Base-by-base conservation (phyloP, 2,113 vertebrate species). In the Microtus richardsoni region DNA sequence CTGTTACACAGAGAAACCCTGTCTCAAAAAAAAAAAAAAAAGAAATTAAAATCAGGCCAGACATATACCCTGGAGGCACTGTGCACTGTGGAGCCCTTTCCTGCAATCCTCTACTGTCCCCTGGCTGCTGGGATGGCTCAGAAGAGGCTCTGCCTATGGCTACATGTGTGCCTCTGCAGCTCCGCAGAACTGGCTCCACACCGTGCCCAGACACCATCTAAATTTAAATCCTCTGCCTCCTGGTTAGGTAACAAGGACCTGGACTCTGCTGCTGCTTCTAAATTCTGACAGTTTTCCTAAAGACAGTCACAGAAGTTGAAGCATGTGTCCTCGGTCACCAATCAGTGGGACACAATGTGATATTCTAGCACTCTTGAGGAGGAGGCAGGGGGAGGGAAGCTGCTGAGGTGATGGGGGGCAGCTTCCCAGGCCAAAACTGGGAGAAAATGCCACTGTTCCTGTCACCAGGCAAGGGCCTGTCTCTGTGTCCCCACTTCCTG, bases 121-220 rank as follows among this genome's bases (percentile, higher is more conserved):
- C 88, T 66, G 74, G 58, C 74, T 49, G 21, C 17, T 28, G 78
- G 54, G 26, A 19, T 30, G n/a, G 60, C 36, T 58, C 77, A 41
- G 10, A 2, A 14, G 70, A n/a, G 8, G 12, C 1, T 6, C 0
- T 47, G 33, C 33, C 52, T 4, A 4, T 16, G 6, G 24, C 54
- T 58, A 33, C 47, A 41, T 0, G 0, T 60, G 66, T 14, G 2
- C n/a, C 58, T 2, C 17, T 33, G 33, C 89, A 52, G 74, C 36
- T 60, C 68, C n/a, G 3, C 6, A 19, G 49, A 73, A 36, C 36
- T 28, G 73, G 66, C 44, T 87, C 44, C 44, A 5, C 33, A 36
- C 22, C 17, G 0, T 0, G 14, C 0, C 28, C 52, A 87, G 92
- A 47, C 28, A 30, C 80, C 36, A 39, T 84, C 71, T 82, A 58